A percentile compares a stretch with the other conserved stretches of the same genome.
Evolutionary conservation across 2,888 invertebrate genomes (phyloP).

Genomic region (Drosophila fulvimacula): DNA sequence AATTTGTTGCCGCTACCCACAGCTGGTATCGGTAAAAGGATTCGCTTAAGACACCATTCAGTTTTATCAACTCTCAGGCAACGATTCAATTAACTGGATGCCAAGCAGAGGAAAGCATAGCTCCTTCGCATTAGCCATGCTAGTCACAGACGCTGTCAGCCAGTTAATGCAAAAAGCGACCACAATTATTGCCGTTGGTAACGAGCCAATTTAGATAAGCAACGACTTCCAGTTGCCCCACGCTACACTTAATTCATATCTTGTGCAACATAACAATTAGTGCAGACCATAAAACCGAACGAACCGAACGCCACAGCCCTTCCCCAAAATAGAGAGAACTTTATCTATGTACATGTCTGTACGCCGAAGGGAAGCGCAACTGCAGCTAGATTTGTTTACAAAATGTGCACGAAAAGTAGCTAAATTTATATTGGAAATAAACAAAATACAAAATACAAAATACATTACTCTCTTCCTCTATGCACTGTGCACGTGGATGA

Average conservation of each 20-base stretch:
- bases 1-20: slow-evolving; percentile 10
- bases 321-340: slow-evolving; percentile 9
- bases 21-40: slow-evolving; percentile 18
- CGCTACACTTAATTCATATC: slow-evolving; percentile 73
- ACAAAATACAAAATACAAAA: slow-evolving; percentile 57
- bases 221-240: slow-evolving; percentile 22
- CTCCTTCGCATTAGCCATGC: slow-evolving; percentile 51
- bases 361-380: slow-evolving; percentile 27
- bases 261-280: slow-evolving; percentile 79
- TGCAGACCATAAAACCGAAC: slow-evolving; percentile 55
- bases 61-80: slow-evolving; percentile 27
- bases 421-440: slow-evolving; percentile 79
- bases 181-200: slow-evolving; percentile 47
- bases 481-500: slow-evolving; percentile 43
- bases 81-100: slow-evolving; percentile 65
- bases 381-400: slow-evolving; percentile 58
- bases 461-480: slow-evolving; percentile 15
- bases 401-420: slow-evolving; percentile 72
- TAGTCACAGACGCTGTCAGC: slow-evolving; percentile 39
- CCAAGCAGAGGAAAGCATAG: background rate
- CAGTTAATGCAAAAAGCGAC: slow-evolving; percentile 38
- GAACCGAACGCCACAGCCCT: slow-evolving; percentile 6
- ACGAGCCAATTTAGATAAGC: slow-evolving; percentile 75
- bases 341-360: slow-evolving; percentile 12
- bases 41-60: slow-evolving; percentile 15